Evolutionary conservation across 2,888 invertebrate genomes (phyloP).

Genomic region (Melinaea marsaeus): DNA sequence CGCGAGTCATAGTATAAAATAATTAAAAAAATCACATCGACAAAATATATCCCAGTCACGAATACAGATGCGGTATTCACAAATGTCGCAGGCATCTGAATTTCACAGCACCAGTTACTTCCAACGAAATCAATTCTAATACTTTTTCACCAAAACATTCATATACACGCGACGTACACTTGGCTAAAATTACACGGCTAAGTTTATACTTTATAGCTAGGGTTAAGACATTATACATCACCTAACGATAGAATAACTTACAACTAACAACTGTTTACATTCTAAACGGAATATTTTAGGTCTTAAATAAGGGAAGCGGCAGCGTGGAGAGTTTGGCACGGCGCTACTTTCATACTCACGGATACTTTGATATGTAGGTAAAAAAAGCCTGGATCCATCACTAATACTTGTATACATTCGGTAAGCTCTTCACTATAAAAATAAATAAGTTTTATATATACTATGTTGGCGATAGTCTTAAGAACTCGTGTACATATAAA

Average conservation of each 20-base stretch:
- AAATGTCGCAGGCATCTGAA: constrained; percentile 72
- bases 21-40: constrained; percentile 53
- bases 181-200: constrained; percentile 64
- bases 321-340: constrained; percentile 61
- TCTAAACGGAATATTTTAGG: constrained; percentile 64
- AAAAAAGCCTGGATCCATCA: constrained; percentile 28
- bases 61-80: constrained; percentile 55
- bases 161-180: constrained; percentile 71
- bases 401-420: constrained; percentile 10
- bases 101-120: constrained; percentile 71
- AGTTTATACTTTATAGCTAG: constrained; percentile 49
- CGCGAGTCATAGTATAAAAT: constrained; percentile 56
- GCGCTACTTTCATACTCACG: constrained; percentile 14
- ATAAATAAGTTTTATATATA: constrained; percentile 47
- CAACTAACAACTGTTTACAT: constrained; percentile 65
- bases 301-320: constrained; percentile 40
- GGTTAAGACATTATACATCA: constrained; percentile 70
- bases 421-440: constrained; percentile 42
- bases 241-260: constrained; percentile 73
- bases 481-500: constrained; percentile 15
- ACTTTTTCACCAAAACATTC: constrained; percentile 50
- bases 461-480: constrained; percentile 31
- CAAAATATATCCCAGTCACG: constrained; percentile 52
- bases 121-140: constrained; percentile 38
- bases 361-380: constrained; percentile 48